Percentiles rank a stretch among this genome's conserved stretches.
These are phyloP conservation scores for Istiophorus platypterus DNA, from an alignment of 2,113 vertebrate genomes.

Conservation along the genomic window DNA sequence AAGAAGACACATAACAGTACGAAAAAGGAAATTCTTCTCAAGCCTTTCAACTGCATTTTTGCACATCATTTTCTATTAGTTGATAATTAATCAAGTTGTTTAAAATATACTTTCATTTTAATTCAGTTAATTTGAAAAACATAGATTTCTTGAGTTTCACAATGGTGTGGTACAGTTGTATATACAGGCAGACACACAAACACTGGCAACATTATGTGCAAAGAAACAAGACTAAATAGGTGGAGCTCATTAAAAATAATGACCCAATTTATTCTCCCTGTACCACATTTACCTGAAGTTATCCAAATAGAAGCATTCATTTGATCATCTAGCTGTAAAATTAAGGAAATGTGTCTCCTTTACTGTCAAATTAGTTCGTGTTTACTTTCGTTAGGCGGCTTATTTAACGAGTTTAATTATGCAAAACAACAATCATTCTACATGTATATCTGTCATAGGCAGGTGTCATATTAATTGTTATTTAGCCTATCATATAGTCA, in stretches of 20 bases:
- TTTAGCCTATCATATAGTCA: neutral
- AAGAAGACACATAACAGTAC: neutral
- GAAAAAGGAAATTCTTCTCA: no score
- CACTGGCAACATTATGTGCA: neutral
- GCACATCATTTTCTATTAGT: neutral
- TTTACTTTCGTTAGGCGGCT: neutral
- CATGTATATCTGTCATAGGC: neutral
- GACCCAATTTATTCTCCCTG: slow-evolving; percentile 3
- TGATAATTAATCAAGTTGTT: neutral
- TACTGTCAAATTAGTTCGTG: slow-evolving; percentile 2
- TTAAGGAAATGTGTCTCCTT: slow-evolving; percentile 5
- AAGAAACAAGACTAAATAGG: slow-evolving; percentile 28
- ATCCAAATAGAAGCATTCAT: neutral
- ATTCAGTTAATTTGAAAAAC: no score
- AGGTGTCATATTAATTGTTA: neutral
- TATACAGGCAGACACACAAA: neutral
- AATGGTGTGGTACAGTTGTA: neutral
- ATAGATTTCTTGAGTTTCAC: neutral
- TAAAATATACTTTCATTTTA: no score
- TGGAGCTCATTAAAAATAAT: slow-evolving; percentile 32
- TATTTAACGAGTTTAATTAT: neutral
- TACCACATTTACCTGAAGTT: neutral
- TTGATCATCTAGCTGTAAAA: neutral
- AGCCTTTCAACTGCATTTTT: neutral
- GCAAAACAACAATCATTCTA: neutral